These are phyloP conservation scores for Ennomos erosarius DNA, from an alignment of 2,888 invertebrate genomes.

Conservation along the genomic window DNA sequence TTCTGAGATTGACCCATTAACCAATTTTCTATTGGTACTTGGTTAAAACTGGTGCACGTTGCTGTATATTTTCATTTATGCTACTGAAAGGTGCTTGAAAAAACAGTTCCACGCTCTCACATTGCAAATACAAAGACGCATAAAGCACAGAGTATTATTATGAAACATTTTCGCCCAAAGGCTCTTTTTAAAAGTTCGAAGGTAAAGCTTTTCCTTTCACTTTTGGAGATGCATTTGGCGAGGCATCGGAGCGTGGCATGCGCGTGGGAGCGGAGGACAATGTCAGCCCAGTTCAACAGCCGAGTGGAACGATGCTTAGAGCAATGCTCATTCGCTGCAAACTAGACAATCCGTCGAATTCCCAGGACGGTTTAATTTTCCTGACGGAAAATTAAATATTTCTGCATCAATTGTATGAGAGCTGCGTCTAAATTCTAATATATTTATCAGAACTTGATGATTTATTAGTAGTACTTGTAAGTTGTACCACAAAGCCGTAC, in stretches of 20 bases:
- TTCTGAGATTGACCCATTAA: too few relatives aligned
- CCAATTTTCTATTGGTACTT: too few relatives aligned
- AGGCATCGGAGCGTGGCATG: conserved; percentile 19
- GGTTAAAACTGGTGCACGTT: too few relatives aligned
- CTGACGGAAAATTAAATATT: too few relatives aligned
- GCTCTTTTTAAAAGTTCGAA: conserved; percentile 22
- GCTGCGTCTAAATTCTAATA: too few relatives aligned
- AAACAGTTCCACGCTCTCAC: too few relatives aligned
- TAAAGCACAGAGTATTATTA: not conserved
- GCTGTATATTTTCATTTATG: too few relatives aligned
- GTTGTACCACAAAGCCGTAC: too few relatives aligned
- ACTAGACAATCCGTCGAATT: conserved; percentile 35
- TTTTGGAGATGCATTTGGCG: conserved; percentile 23
- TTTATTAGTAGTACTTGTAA: too few relatives aligned
- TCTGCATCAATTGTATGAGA: too few relatives aligned
- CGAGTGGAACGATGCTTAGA: conserved; percentile 52
- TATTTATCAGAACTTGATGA: too few relatives aligned
- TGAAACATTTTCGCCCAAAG: conserved; percentile 1
- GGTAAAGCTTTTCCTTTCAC: conserved; percentile 30
- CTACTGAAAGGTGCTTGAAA: too few relatives aligned
- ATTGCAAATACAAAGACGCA: not conserved
- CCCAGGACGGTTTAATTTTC: conserved; percentile 33
- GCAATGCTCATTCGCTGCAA: conserved; percentile 35
- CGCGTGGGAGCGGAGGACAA: conserved; percentile 30
- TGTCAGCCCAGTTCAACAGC: conserved; percentile 68